phyloP scores from a whole-genome alignment of 2,113 vertebrate genomes.

The Myodes glareolus region DNA sequence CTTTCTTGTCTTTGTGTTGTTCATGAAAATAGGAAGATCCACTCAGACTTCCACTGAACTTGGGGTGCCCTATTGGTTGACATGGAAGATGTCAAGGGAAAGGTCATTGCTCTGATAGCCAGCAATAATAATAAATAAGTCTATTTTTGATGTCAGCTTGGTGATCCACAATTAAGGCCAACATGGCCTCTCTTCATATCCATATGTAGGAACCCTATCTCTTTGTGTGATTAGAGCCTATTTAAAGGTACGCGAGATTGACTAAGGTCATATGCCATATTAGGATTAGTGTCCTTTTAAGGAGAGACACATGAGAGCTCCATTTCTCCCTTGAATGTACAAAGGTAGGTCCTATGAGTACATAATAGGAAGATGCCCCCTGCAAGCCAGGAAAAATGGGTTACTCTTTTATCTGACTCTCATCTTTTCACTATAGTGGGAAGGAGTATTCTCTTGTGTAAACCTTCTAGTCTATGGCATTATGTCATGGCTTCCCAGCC shows the following conservation, averaged over 20 bases:
- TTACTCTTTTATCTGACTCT: not conserved
- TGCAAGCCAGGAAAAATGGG: not conserved
- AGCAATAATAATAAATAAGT: not conserved
- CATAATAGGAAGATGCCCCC: not conserved
- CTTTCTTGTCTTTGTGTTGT: not conserved
- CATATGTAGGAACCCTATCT: not conserved
- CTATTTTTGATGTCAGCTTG: not conserved
- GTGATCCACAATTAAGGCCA: not conserved
- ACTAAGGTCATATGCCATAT: not conserved
- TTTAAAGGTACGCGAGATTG: not conserved
- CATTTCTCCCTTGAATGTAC: not conserved
- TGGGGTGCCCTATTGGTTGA: not conserved
- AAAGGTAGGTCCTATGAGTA: not conserved
- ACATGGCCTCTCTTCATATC: not conserved
- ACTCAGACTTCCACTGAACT: not conserved
- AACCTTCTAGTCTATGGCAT: not conserved
- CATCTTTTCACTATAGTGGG: not conserved
- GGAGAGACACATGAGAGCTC: not conserved
- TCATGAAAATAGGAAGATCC: slow-evolving; percentile 8
- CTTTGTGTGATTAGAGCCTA: not conserved
- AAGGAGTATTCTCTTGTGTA: not conserved
- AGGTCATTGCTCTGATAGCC: not conserved
- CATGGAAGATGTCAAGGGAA: not conserved
- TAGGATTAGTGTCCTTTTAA: not conserved
- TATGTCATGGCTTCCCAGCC: not conserved